Evolutionary conservation across 2,113 vertebrate genomes (phyloP), one percentile per base, ranked within the genome.

Genomic region (Salvelinus sp.): DNA sequence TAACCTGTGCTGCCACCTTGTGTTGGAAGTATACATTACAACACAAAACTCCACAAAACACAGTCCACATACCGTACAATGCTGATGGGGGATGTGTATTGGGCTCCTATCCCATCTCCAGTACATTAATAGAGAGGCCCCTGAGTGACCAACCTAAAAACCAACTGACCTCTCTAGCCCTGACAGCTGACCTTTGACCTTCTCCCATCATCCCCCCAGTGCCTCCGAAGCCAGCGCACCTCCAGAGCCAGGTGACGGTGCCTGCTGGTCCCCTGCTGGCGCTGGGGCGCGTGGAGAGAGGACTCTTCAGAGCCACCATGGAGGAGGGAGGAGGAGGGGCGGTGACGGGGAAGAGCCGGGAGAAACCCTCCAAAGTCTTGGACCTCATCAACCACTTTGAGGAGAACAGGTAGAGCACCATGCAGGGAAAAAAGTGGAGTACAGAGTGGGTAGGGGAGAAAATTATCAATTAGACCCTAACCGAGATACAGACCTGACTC

Each of bases 301-400:
- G 77, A 6, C 57, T 27, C 2, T 50, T 79, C 44, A 92, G 80
- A 82, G 74, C 80, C 79, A 93, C 85, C 75, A 98, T 98, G 96
- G 96, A 97, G 88, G 94, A 95, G 9, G 38, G 38, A 57, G 85
- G 87, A 47, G 73, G 90, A 86, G 85, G 87, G 25, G 67, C 71
- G 14, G 83, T 33, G 73, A 91, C 44, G 73, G 79, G 14, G 89
- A 89, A 48, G 75, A 66, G 2, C 20, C 64, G 66, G 82, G 95
- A 96, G 16, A 97, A 95, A 89, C 74, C 89, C 72, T 95, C 92
- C 84, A 98, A 97, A 90, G 95, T 98, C 74, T 97, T 94, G 14
- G 92, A 98, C 90, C 96, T 99, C 91, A 99, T 99, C 93, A 96
- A 93, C 85, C 96, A 85, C 81, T 99, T 99, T 91, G 96, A 99